These are phyloP conservation scores for Papilio machaon DNA, from an alignment of 1,140 invertebrate genomes.

Conservation along the genomic window DNA sequence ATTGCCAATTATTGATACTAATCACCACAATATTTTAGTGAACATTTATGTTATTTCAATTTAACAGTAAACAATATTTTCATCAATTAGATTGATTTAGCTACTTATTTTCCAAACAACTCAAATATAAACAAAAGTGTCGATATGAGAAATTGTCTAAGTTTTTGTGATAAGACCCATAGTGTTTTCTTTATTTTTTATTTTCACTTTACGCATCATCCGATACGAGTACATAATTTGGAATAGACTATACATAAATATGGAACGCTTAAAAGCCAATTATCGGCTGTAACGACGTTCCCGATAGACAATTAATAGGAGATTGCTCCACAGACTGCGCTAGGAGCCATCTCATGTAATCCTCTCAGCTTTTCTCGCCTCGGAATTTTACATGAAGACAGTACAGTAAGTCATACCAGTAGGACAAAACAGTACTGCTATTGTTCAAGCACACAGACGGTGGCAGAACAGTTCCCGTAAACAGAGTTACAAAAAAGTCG, in stretches of 20 bases:
- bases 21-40: background rate
- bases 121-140: too few relatives aligned
- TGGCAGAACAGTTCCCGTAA: background rate
- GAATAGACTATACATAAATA: constrained; percentile 5
- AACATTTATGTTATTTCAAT: background rate
- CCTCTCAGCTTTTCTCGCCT: background rate
- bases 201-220: background rate
- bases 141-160: too few relatives aligned
- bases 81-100: too few relatives aligned
- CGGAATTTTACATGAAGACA: background rate
- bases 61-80: too few relatives aligned
- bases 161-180: too few relatives aligned
- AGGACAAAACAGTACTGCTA: background rate
- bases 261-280: background rate
- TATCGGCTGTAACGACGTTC: constrained; percentile 18
- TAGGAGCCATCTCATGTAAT: constrained; percentile 25
- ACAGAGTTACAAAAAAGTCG: background rate
- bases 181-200: background rate
- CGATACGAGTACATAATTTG: background rate
- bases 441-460: background rate
- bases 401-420: background rate
- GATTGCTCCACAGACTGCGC: constrained; percentile 23
- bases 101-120: too few relatives aligned
- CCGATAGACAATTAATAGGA: constrained; percentile 19
- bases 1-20: constrained; percentile 16